These are phyloP conservation scores for Triplophysa yarkandensis DNA, from an alignment of 2,797 vertebrate species.

Conservation along the genomic window DNA sequence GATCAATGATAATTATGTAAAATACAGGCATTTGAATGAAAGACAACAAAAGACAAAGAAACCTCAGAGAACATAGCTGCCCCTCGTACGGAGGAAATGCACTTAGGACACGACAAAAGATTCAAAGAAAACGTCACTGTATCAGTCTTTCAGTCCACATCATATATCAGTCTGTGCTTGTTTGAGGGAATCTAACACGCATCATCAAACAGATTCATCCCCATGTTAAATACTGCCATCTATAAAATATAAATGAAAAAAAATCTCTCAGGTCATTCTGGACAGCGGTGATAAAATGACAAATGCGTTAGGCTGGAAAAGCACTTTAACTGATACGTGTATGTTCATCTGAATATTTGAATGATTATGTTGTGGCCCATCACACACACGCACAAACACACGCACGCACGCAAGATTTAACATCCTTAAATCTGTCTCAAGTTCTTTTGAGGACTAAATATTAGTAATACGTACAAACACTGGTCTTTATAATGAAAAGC, in stretches of 20 bases:
- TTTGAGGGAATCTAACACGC: not conserved
- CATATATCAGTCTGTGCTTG: slow-evolving; percentile 16
- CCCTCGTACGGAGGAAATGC: slow-evolving; percentile 42
- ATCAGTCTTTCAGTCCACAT: not conserved
- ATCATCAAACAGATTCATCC: not conserved
- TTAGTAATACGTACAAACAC: slow-evolving; percentile 68
- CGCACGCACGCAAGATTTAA: not conserved
- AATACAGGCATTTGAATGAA: not conserved
- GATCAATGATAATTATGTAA: not conserved
- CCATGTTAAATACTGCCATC: slow-evolving; percentile 23
- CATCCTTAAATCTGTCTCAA: slow-evolving; percentile 24
- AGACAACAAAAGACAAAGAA: not conserved
- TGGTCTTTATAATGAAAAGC: slow-evolving; percentile 63
- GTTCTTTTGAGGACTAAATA: slow-evolving; percentile 73
- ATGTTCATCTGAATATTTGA: slow-evolving; percentile 54
- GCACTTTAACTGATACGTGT: slow-evolving; percentile 53
- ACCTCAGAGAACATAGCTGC: slow-evolving; percentile 36
- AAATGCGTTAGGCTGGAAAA: slow-evolving; percentile 53
- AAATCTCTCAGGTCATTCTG: slow-evolving; percentile 6
- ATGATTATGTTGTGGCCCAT: slow-evolving; percentile 3
- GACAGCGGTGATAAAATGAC: slow-evolving; percentile 11
- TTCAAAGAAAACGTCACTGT: slow-evolving; percentile 21
- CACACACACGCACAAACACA: not conserved
- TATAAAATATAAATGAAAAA: not conserved
- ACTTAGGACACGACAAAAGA: slow-evolving; percentile 32